These are phyloP conservation scores for Metellina segmentata DNA, from an alignment of 2,888 invertebrate species.

Conservation along the genomic window DNA sequence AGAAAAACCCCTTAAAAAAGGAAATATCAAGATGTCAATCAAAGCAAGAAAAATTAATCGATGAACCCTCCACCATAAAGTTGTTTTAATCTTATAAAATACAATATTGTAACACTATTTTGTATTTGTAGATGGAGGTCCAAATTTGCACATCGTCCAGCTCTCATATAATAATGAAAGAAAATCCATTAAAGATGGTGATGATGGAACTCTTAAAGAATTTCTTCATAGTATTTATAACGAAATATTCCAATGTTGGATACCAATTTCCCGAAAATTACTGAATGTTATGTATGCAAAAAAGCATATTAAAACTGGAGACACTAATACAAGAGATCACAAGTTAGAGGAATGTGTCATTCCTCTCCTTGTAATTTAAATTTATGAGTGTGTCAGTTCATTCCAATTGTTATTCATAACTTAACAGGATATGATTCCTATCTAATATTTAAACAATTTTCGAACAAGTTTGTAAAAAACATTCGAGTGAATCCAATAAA, in stretches of 20 bases:
- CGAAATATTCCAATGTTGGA: background rate
- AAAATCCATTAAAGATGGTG: no score
- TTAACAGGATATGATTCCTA: slow-evolving; percentile 10
- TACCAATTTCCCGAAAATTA: background rate
- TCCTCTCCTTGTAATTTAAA: slow-evolving; percentile 34
- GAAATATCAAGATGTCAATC: no score
- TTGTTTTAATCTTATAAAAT: no score
- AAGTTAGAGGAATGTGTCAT: background rate
- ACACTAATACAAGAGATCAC: slow-evolving; percentile 1
- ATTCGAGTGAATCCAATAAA: background rate
- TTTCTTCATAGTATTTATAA: background rate
- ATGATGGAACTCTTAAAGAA: background rate
- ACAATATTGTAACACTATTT: no score
- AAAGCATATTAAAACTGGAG: background rate
- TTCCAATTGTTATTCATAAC: slow-evolving; percentile 30
- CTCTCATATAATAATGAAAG: no score
- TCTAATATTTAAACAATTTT: slow-evolving; percentile 6
- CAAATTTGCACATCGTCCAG: no score
- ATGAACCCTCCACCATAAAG: no score
- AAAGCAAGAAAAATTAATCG: no score
- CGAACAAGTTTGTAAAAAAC: background rate
- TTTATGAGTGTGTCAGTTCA: background rate
- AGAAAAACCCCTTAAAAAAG: no score
- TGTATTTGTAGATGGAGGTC: no score
- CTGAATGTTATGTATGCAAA: slow-evolving; percentile 4